These are phyloP conservation scores for Ectemnius cavifrons DNA, from an alignment of 2,888 invertebrate genomes.

Conservation along the genomic window DNA sequence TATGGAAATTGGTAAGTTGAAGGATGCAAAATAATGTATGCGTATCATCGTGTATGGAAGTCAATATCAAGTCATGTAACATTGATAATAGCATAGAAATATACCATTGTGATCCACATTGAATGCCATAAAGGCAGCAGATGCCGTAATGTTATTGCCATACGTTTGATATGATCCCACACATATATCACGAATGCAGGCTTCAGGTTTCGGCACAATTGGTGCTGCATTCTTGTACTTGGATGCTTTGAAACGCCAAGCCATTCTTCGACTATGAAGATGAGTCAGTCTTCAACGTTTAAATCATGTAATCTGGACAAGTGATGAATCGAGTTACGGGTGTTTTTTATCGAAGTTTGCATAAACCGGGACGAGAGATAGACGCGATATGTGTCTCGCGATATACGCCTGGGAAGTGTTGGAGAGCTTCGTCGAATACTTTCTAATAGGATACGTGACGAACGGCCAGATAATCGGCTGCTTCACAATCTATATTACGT, in stretches of 20 bases:
- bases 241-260: conserved; percentile 97
- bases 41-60: neutral
- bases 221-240: conserved; percentile 99
- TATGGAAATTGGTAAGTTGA: conserved; percentile 58
- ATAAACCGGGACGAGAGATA: too few species aligned
- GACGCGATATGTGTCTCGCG: too few species aligned
- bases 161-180: conserved; percentile 96
- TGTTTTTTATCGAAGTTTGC: neutral
- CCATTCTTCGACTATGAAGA: conserved; percentile 81
- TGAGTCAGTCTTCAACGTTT: conserved; percentile 29
- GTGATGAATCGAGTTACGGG: neutral
- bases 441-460: neutral
- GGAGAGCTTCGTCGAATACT: neutral
- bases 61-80: conserved; percentile 76
- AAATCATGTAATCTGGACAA: conserved; percentile 73
- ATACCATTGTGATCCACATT: conserved; percentile 93
- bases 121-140: conserved; percentile 96
- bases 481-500: neutral
- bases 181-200: conserved; percentile 90
- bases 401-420: neutral
- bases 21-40: neutral
- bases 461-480: neutral
- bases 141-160: conserved; percentile 96
- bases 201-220: conserved; percentile 96
- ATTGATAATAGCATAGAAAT: conserved; percentile 94